phyloP scores from a whole-genome alignment of 2,113 vertebrate genomes.

The Cavia aperea region DNA sequence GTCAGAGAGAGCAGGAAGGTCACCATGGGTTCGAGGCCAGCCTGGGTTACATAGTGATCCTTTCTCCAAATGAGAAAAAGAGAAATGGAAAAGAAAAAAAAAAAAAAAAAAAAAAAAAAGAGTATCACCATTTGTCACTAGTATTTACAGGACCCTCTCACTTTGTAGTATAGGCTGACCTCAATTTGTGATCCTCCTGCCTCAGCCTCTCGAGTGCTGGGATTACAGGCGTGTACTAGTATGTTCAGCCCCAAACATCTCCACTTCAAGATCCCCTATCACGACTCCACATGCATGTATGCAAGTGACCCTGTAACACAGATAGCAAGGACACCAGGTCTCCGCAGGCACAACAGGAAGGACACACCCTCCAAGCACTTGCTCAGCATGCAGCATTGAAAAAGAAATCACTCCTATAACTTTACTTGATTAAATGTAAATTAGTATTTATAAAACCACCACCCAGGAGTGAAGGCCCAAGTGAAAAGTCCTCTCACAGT shows the following conservation, averaged over 20 bases:
- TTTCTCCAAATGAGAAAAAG: no score
- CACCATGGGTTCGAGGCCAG: no score
- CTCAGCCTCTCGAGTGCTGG: not conserved
- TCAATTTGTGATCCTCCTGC: not conserved
- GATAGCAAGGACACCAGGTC: not conserved
- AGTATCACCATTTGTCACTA: not conserved
- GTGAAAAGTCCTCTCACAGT: not conserved
- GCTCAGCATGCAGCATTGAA: not conserved
- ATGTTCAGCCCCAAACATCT: not conserved
- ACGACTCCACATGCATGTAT: not conserved
- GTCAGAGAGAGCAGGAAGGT: no score
- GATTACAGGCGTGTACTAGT: not conserved
- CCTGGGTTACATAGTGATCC: no score
- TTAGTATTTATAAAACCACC: not conserved
- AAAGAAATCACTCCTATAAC: not conserved
- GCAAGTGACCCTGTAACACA: not conserved
- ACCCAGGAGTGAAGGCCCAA: not conserved
- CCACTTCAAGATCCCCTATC: not conserved
- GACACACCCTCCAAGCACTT: not conserved
- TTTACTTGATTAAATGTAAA: not conserved
- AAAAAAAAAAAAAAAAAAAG: not conserved
- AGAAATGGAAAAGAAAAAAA: no score
- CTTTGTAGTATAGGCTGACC: not conserved
- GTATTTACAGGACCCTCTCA: not conserved
- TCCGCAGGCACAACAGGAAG: not conserved